Conservation (phyloP, 2,797 vertebrate species). For the Enteromius viviparus region DNA sequence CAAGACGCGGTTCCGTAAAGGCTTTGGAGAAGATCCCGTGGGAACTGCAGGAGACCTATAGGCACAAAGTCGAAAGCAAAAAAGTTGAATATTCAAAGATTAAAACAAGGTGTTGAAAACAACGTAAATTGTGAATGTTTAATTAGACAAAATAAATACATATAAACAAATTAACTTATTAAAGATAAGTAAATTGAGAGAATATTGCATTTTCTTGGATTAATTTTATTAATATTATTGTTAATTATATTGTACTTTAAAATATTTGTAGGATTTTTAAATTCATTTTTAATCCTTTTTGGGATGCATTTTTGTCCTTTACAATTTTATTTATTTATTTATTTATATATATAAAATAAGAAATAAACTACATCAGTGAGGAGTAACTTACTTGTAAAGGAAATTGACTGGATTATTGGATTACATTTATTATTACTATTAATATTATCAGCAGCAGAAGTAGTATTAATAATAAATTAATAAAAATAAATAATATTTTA, state of each 20-base stretch:
- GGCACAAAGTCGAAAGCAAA: constrained; percentile 45
- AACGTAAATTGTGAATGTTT: neutral
- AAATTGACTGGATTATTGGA: neutral
- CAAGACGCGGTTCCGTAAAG: constrained; percentile 82
- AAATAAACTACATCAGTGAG: too few species aligned
- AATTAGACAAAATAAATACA: neutral
- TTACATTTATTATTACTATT: neutral
- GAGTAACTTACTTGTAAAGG: too few species aligned
- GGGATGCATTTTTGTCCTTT: neutral
- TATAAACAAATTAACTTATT: neutral
- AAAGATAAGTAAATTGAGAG: neutral
- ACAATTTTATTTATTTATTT: neutral
- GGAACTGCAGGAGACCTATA: constrained; percentile 83
- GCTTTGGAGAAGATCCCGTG: constrained; percentile 80
- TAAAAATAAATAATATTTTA: neutral
- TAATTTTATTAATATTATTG: too few species aligned
- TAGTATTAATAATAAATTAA: too few species aligned
- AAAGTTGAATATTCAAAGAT: constrained; percentile 10
- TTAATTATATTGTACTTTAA: too few species aligned
- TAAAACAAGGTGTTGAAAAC: neutral
- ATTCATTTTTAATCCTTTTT: too few species aligned
- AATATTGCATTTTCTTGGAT: neutral
- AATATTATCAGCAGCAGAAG: too few species aligned
- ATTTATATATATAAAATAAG: too few species aligned
- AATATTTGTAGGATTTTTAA: neutral